Evolutionary conservation across 64 coral and sea anemone genomes (phyloP).

Genomic region (Acropora tenuis): DNA sequence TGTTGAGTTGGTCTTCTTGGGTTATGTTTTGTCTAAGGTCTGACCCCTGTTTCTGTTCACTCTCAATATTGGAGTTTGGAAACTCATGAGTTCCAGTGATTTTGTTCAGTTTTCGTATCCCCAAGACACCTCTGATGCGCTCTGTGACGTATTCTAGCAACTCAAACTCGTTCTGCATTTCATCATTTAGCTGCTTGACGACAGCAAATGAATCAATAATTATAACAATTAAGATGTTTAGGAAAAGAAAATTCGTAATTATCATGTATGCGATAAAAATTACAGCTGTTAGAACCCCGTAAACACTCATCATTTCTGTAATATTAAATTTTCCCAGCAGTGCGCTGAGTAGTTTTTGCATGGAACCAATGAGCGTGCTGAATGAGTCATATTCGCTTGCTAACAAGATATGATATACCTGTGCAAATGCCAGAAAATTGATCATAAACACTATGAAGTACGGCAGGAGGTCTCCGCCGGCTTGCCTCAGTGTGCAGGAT

Average conservation of each 20-base stretch:
- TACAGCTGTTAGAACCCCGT: slow-evolving; percentile 51
- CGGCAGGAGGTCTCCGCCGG: slow-evolving; percentile 61
- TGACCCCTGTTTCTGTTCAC: neutral
- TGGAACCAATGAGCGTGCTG: slow-evolving; percentile 50
- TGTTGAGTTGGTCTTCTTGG: neutral
- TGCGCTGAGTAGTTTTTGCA: slow-evolving; percentile 85
- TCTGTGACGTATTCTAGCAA: slow-evolving; percentile 74
- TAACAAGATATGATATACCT: slow-evolving; percentile 75
- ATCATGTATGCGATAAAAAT: slow-evolving; percentile 76
- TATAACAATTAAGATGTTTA: slow-evolving; percentile 86
- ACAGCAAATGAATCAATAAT: slow-evolving; percentile 81
- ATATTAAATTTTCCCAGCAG: slow-evolving; percentile 78
- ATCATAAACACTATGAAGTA: slow-evolving; percentile 54
- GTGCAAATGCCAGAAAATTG: slow-evolving; percentile 67
- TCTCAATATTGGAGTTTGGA: neutral
- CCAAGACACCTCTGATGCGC: slow-evolving; percentile 48
- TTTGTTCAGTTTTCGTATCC: slow-evolving; percentile 56
- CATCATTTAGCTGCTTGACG: slow-evolving; percentile 46
- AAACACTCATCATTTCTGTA: slow-evolving; percentile 43
- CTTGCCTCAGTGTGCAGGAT: slow-evolving; percentile 68
- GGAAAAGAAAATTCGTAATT: slow-evolving; percentile 76
- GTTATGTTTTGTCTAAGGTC: neutral
- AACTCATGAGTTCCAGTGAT: neutral
- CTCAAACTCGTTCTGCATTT: slow-evolving; percentile 91
- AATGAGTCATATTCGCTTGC: slow-evolving; percentile 61